Base-by-base conservation (phyloP, 2,888 invertebrate genomes). In the Cephus nigrinus region DNA sequence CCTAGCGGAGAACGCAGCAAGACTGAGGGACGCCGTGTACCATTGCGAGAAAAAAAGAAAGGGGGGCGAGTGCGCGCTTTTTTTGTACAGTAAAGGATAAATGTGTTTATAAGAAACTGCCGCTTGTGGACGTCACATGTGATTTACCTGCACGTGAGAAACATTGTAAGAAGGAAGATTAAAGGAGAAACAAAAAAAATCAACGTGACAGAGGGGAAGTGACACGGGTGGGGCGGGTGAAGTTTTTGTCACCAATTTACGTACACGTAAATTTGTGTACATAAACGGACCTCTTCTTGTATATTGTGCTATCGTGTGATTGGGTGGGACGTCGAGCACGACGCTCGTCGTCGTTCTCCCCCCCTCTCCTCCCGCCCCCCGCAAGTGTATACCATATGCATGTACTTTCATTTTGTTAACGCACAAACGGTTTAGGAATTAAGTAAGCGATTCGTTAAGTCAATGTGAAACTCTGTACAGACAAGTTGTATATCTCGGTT, bases 121-220 rank as follows among this genome's bases (percentile, higher is more conserved):
- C 23, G 55, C 34, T 34, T 33, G 55, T 74, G 30, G 30, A 35
- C 35, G 30, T 71, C 80, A 77, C 79, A 68, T 84, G 81, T 86
- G 85, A 55, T 55, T 23, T 86, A 86, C 77, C 86, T 86, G 77
- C 55, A 75, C 40, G 83, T 83, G 81, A 72, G 76, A 79, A 81
- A 82, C 82, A 84, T 79, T 81, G 84, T 82, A 79, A 76, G 76
- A 79, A 82, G 79, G 55, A 71, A 78, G 69, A 76, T 74, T 80
- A 75, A 12, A 75, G 12, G n/a, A 12, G 30, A 23, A 31, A 32
- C 23, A 9, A 68, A 40, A 71, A 76, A 75, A 76, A 76, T 33
- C 3, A 55, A 23, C 9, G 23, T 9, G 55, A 55, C 55, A 15
- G 55, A 74, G 72, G 55, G 36, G n/a, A 74, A 74, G 69, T 71